Base-by-base conservation (phyloP, 2,113 vertebrate species). In the Pomatostomus ruficeps region DNA sequence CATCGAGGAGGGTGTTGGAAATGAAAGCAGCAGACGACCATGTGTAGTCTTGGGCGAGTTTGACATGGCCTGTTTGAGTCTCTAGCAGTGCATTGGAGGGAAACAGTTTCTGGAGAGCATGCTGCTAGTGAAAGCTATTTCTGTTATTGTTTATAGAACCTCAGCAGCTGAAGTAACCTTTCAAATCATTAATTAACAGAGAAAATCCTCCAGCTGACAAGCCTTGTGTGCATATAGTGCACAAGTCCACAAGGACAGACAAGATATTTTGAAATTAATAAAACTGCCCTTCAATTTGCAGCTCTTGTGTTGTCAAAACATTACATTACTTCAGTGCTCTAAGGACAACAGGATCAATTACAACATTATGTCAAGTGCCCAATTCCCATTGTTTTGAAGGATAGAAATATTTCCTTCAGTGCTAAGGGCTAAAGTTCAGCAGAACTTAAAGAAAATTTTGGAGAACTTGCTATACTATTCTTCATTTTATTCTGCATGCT, bases 201-300 rank as follows among this genome's bases (percentile, higher is more conserved):
- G 57, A 95, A 96, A 91, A 92, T 79, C 89, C 55, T 57, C 58
- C 84, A 85, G 70, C 73, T 95, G 62, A 87, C 70, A 83, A 75
- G n/a, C 5, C 66, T 55, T 65, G 45, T 61, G 42, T 54, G 24
- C 66, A 26, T 1, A 5, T 55, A 82, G 25, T 40, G 18, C 59
- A 10, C 36, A 58, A 61, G 54, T 81, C 42, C 45, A 52, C 33
- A 89, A 95, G 71, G 49, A 67, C 62, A 82, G 66, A 43, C 87
- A 77, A 92, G 62, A 89, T 67, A 22, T 26, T 91, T 75, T 95
- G 83, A 92, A 91, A 68, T 25, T 42, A 70, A 72, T 86, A 89
- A 93, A 92, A 45, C 46, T 73, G 49, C 54, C 35, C 74, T 85
- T 94, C 66, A 89, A 35, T 92, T 89, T 85, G 48, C 83, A 91